A percentile compares a stretch with the other conserved stretches of the same genome.
phyloP scores from a whole-genome alignment of 2,113 vertebrate species.

The Numida meleagris region DNA sequence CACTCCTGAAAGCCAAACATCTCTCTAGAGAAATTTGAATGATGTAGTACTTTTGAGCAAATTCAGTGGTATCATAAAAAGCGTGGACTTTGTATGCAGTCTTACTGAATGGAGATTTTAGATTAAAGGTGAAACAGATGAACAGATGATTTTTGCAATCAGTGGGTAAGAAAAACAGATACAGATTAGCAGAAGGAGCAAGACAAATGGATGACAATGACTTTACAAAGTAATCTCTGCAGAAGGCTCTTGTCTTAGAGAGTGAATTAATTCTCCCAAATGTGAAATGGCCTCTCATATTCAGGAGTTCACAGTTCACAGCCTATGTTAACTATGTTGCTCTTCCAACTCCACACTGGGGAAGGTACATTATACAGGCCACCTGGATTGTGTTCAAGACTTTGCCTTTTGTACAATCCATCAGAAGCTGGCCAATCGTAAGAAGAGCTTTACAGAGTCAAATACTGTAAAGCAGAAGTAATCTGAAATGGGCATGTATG shows the following conservation, averaged over 20 bases:
- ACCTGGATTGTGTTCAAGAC: background rate
- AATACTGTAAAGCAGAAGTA: background rate
- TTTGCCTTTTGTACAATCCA: background rate
- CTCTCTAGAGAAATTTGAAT: slow-evolving; percentile 16
- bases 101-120: background rate
- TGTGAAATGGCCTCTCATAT: background rate
- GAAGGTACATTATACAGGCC: background rate
- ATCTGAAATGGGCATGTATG: background rate
- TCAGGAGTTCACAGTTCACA: slow-evolving; percentile 19
- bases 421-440: background rate
- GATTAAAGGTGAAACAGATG: background rate
- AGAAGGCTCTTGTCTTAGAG: background rate
- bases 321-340: background rate
- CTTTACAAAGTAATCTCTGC: background rate
- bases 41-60: background rate
- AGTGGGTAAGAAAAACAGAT: background rate
- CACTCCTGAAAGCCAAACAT: slow-evolving; percentile 31
- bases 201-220: background rate
- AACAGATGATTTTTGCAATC: background rate
- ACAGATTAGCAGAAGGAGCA: background rate
- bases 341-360: background rate
- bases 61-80: slow-evolving; percentile 24
- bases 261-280: background rate
- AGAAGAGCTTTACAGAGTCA: background rate
- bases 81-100: background rate